phyloP scores from a whole-genome alignment of 2,888 invertebrate species.

The Cheiracanthium punctorium region DNA sequence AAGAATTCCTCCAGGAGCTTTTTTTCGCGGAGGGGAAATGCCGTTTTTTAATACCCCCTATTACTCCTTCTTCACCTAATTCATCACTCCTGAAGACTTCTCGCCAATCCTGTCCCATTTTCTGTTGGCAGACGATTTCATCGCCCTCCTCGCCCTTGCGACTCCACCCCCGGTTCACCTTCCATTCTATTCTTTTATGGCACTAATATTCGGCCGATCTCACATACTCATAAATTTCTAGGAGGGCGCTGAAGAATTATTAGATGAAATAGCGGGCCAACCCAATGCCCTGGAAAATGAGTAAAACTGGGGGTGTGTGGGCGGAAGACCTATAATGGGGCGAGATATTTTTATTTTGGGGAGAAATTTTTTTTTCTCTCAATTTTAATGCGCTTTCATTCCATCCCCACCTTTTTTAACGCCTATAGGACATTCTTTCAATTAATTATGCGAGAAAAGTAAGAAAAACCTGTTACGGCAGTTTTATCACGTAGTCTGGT shows the following conservation, averaged over 20 bases:
- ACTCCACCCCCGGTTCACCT: neutral
- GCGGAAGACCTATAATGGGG: conserved; percentile 28
- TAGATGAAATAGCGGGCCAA: conserved; percentile 41
- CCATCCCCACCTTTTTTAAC: neutral
- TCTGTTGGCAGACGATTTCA: conserved; percentile 25
- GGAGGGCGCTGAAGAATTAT: conserved; percentile 52
- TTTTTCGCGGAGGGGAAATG: too few species aligned
- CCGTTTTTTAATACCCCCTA: conserved; percentile 8
- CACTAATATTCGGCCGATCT: conserved; percentile 51
- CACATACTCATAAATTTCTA: conserved; percentile 52
- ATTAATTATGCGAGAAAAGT: conserved; percentile 53
- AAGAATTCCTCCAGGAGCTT: too few species aligned
- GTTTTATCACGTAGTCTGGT: conserved; percentile 44
- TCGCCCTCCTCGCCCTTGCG: neutral
- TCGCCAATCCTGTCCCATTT: conserved; percentile 48
- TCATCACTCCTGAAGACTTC: conserved; percentile 40
- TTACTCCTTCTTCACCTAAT: conserved; percentile 37
- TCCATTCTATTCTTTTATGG: conserved; percentile 57
- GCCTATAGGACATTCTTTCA: conserved; percentile 21
- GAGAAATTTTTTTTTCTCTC: conserved; percentile 5
- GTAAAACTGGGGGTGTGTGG: conserved; percentile 31
- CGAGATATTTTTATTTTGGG: conserved; percentile 53
- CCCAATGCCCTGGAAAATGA: conserved; percentile 54
- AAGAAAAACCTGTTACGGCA: conserved; percentile 55
- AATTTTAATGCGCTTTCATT: neutral